phyloP scores from a whole-genome alignment of 2,797 vertebrate species.

The Chromobotia macracanthus region DNA sequence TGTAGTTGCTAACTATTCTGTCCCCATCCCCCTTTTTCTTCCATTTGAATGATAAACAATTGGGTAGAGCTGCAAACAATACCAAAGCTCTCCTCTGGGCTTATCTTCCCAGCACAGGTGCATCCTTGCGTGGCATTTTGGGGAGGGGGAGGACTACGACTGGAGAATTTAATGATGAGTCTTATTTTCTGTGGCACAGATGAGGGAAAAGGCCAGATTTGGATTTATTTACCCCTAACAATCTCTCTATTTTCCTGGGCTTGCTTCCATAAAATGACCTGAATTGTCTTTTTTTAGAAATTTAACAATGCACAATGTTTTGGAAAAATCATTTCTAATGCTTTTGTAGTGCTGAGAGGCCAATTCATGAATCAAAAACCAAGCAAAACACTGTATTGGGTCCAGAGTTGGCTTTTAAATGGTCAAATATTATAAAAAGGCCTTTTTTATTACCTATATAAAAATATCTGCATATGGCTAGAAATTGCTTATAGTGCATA shows the following conservation, averaged over 20 bases:
- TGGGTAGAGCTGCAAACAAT: constrained; percentile 77
- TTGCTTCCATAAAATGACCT: constrained; percentile 30
- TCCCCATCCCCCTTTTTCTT: constrained; percentile 67
- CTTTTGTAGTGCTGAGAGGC: background rate
- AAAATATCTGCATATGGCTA: background rate
- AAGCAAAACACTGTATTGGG: background rate
- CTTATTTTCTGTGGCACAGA: constrained; percentile 58
- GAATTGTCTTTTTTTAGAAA: constrained; percentile 31
- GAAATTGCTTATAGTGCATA: background rate
- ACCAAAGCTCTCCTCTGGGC: constrained; percentile 73
- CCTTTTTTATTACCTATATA: background rate
- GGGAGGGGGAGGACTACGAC: constrained; percentile 49
- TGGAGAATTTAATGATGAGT: constrained; percentile 56
- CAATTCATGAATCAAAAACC: constrained; percentile 3
- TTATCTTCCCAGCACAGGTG: constrained; percentile 85
- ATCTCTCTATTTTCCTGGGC: constrained; percentile 28
- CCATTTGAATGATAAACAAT: constrained; percentile 83
- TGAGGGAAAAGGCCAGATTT: constrained; percentile 57
- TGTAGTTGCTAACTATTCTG: constrained; percentile 69
- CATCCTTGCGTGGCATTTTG: constrained; percentile 79
- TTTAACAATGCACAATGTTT: constrained; percentile 27
- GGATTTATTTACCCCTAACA: constrained; percentile 53
- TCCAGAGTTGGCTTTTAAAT: background rate
- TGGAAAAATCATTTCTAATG: background rate
- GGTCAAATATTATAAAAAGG: background rate